phyloP scores from a whole-genome alignment of 2,888 invertebrate species.

The Criorhina ranunculi region DNA sequence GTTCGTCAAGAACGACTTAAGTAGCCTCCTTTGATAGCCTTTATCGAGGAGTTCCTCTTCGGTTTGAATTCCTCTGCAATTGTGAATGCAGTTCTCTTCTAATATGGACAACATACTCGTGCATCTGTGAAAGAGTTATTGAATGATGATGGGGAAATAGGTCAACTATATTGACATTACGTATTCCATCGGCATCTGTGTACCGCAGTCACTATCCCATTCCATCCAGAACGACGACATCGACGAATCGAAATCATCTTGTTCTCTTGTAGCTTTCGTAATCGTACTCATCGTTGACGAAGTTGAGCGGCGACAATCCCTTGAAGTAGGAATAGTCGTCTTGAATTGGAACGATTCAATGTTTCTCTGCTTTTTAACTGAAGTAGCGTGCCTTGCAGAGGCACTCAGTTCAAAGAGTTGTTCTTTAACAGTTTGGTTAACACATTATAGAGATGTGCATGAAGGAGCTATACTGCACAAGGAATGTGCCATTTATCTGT shows the following conservation, averaged over 20 bases:
- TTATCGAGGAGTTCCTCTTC: slow-evolving; percentile 28
- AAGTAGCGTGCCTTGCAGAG: slow-evolving; percentile 8
- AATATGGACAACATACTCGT: slow-evolving; percentile 13
- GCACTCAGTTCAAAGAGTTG: slow-evolving; percentile 22
- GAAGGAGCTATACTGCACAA: too few relatives aligned
- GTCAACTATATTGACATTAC: slow-evolving; percentile 74
- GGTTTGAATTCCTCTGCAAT: slow-evolving; percentile 59
- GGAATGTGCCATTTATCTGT: too few relatives aligned
- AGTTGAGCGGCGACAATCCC: slow-evolving; percentile 29
- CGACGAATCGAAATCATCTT: slow-evolving; percentile 61
- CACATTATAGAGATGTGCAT: background rate
- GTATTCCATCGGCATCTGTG: slow-evolving; percentile 55
- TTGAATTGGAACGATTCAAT: slow-evolving; percentile 41
- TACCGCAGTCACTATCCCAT: slow-evolving; percentile 11
- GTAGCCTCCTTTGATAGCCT: slow-evolving; percentile 52
- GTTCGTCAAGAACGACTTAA: slow-evolving; percentile 36
- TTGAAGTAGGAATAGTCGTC: slow-evolving; percentile 47
- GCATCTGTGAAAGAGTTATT: slow-evolving; percentile 50
- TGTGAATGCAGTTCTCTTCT: slow-evolving; percentile 47
- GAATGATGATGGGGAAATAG: slow-evolving; percentile 64
- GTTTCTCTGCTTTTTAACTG: slow-evolving; percentile 24
- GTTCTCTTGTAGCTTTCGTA: slow-evolving; percentile 16
- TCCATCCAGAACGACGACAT: slow-evolving; percentile 33
- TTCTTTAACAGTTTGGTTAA: background rate
- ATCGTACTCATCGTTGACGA: slow-evolving; percentile 8